Evolutionary conservation across 2,113 vertebrate genomes (phyloP).

Genomic region (Gnathonemus longibarbis): DNA sequence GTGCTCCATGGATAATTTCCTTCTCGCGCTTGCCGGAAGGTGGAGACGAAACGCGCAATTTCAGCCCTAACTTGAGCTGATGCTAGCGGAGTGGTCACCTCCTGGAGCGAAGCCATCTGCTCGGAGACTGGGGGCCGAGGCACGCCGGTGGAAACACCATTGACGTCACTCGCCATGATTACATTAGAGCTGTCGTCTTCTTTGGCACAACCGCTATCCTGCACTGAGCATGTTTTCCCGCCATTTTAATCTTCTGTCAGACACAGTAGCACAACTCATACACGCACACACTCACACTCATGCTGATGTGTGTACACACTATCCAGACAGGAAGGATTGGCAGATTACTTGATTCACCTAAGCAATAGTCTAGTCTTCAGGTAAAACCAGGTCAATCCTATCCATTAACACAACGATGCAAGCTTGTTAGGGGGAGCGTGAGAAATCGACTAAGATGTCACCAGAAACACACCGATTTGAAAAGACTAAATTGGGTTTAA

Average conservation of each 20-base stretch:
- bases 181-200: neutral
- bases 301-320: neutral
- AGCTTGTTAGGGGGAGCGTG: neutral
- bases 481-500: neutral
- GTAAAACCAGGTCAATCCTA: neutral
- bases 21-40: neutral
- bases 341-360: neutral
- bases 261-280: neutral
- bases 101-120: constrained; percentile 4
- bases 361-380: neutral
- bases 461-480: neutral
- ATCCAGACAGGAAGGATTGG: neutral
- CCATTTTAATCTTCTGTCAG: neutral
- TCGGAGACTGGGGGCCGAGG: neutral
- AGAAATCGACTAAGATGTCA: neutral
- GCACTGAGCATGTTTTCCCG: neutral
- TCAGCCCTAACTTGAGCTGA: neutral
- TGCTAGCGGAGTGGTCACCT: neutral
- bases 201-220: neutral
- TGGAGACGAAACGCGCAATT: neutral
- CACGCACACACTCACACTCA: neutral
- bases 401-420: neutral
- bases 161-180: neutral
- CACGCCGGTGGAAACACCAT: neutral
- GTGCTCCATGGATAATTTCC: neutral